phyloP scores from a whole-genome alignment of 2,113 vertebrate species.

The Gallinago media region DNA sequence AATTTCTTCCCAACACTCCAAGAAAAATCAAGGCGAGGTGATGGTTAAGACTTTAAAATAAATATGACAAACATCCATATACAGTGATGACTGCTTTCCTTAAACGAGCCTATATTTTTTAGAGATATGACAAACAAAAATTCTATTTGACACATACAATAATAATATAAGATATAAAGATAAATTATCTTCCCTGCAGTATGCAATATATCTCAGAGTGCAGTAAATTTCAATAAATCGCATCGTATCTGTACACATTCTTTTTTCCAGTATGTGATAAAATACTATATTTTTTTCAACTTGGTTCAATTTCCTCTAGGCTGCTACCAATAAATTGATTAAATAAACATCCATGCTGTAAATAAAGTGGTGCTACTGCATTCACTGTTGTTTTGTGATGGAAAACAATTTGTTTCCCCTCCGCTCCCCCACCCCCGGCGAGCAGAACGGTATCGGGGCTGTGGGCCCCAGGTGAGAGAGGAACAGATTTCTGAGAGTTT shows the following conservation, averaged over 20 bases:
- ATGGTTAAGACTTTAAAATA: background rate
- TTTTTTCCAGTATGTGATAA: background rate
- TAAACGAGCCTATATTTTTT: background rate
- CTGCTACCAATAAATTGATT: constrained; percentile 12
- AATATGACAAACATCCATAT: background rate
- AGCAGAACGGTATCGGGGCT: background rate
- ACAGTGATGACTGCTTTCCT: background rate
- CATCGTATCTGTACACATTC: background rate
- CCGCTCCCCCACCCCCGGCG: background rate
- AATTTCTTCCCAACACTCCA: background rate
- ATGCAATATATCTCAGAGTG: background rate
- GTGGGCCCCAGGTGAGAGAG: background rate
- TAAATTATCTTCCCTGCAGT: background rate
- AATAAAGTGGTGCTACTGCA: background rate
- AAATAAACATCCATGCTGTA: background rate
- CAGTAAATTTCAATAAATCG: background rate
- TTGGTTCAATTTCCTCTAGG: constrained; percentile 8
- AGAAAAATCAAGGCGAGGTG: background rate
- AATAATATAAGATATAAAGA: constrained; percentile 8
- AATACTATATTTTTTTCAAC: background rate
- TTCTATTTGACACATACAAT: background rate
- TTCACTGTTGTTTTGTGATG: background rate
- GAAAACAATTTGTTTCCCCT: background rate
- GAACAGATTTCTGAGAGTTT: background rate
- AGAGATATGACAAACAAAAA: background rate